Percentiles rank a stretch among this genome's conserved stretches.
These are phyloP conservation scores for Byasa hedistus DNA, from an alignment of 2,888 invertebrate species.

Conservation along the genomic window DNA sequence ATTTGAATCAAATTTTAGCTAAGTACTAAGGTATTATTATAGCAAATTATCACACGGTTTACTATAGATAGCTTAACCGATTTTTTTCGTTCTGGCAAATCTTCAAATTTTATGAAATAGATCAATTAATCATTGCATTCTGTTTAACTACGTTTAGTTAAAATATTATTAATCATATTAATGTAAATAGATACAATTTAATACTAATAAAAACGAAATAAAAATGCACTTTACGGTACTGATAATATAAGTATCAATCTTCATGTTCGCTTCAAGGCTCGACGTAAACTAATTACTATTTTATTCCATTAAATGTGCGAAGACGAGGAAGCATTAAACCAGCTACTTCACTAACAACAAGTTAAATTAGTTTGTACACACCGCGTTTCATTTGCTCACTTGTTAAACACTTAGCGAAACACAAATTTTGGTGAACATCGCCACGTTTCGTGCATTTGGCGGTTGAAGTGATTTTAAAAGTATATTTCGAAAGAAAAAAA, in stretches of 20 bases:
- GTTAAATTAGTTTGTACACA: neutral
- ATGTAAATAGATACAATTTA: neutral
- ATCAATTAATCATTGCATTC: too few relatives aligned
- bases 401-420: conserved; percentile 1
- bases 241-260: neutral
- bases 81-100: too few relatives aligned
- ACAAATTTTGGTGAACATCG: neutral
- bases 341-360: neutral
- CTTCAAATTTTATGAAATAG: too few relatives aligned
- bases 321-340: neutral
- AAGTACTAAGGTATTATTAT: too few relatives aligned
- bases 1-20: too few relatives aligned
- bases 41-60: too few relatives aligned
- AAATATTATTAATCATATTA: too few relatives aligned
- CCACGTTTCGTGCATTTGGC: neutral
- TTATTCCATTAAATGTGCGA: neutral
- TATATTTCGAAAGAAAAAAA: neutral
- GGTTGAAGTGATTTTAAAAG: neutral
- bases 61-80: too few relatives aligned
- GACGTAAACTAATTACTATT: neutral
- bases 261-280: neutral
- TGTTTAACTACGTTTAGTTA: too few relatives aligned
- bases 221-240: neutral
- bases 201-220: neutral
- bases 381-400: neutral